These are phyloP conservation scores for Cirrhinus molitorella DNA, from an alignment of 2,797 vertebrate species.

Conservation along the genomic window DNA sequence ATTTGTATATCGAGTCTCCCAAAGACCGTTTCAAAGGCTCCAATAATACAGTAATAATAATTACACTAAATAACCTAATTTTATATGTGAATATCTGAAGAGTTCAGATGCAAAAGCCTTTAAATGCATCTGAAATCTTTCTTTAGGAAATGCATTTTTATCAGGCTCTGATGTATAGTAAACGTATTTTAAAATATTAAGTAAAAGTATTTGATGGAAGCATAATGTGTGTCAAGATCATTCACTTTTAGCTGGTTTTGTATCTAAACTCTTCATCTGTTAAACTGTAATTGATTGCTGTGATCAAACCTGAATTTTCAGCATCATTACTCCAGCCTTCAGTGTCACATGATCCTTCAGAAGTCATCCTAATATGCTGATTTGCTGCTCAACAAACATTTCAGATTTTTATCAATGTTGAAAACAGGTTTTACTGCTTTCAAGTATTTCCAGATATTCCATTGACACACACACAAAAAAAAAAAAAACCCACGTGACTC, in stretches of 20 bases:
- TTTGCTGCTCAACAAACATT: background rate
- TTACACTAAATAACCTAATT: background rate
- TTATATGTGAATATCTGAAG: too few species aligned
- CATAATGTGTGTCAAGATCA: too few species aligned
- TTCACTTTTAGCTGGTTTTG: too few species aligned
- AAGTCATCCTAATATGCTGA: background rate
- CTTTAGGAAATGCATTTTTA: too few species aligned
- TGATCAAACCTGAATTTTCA: background rate
- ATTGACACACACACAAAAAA: conserved; percentile 1
- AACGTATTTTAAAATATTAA: too few species aligned
- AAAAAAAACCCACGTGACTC: background rate
- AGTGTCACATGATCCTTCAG: background rate
- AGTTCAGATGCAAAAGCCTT: too few species aligned
- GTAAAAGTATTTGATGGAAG: too few species aligned
- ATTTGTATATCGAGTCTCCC: background rate
- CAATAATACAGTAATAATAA: background rate
- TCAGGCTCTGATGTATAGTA: too few species aligned
- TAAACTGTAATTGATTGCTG: background rate
- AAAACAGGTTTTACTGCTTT: background rate
- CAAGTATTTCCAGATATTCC: background rate
- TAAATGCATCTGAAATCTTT: too few species aligned
- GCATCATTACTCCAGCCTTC: background rate
- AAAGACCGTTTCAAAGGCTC: background rate
- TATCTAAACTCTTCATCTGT: too few species aligned
- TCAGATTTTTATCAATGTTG: background rate